These are phyloP conservation scores for Chiroxiphia lanceolata DNA, from an alignment of 2,797 vertebrate genomes.

Conservation along the genomic window DNA sequence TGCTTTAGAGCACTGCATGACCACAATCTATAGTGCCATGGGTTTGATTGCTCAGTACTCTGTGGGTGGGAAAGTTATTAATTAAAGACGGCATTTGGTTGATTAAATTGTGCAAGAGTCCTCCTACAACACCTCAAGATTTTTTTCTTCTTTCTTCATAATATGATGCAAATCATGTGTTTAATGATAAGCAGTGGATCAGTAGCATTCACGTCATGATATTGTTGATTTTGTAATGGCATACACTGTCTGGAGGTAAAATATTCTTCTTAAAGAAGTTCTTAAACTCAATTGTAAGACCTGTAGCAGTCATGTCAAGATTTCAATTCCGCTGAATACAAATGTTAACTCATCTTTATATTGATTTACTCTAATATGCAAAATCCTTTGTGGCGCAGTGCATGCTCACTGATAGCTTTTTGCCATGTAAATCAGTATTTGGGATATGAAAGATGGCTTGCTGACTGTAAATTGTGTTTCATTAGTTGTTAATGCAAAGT, in stretches of 20 bases:
- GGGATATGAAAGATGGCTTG: neutral
- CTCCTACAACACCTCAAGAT: neutral
- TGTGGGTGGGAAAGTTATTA: neutral
- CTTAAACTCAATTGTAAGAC: neutral
- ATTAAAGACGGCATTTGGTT: slow-evolving; percentile 19
- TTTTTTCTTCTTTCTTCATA: neutral
- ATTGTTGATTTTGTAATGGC: neutral
- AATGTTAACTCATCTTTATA: neutral
- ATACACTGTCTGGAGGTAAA: neutral
- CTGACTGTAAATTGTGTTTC: neutral
- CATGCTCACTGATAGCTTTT: neutral
- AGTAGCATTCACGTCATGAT: neutral
- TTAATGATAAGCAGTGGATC: neutral
- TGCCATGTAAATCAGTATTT: neutral
- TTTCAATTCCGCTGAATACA: neutral
- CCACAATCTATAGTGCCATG: neutral
- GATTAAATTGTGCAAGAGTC: slow-evolving; percentile 16
- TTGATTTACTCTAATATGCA: neutral
- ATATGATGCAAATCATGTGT: neutral
- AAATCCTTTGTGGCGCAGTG: neutral
- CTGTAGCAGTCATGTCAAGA: neutral
- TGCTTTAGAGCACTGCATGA: neutral
- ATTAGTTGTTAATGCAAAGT: neutral
- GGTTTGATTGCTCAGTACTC: neutral
- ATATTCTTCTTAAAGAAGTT: neutral